Percentiles rank a stretch among this genome's conserved stretches.
phyloP scores from a whole-genome alignment of 1,140 invertebrate genomes.

The Nebria ingens region DNA sequence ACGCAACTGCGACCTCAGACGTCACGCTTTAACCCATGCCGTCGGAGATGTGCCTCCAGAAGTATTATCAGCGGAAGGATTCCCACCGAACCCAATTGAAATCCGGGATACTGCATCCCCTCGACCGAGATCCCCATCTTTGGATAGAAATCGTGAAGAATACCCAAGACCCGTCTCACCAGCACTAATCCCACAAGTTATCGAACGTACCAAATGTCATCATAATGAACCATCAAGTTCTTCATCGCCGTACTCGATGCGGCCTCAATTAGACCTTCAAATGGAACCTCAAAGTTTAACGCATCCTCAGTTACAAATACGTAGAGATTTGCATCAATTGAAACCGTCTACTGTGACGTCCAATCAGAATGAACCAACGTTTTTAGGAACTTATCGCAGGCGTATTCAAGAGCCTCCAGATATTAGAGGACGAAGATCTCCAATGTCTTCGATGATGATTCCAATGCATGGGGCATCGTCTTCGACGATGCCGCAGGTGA shows the following conservation, averaged over 20 bases:
- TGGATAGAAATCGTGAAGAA: constrained; percentile 40
- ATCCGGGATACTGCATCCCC: constrained; percentile 39
- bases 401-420: constrained; percentile 22
- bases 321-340: constrained; percentile 49
- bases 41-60: constrained; percentile 69
- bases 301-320: constrained; percentile 55
- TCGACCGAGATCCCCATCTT: constrained; percentile 20
- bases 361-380: constrained; percentile 20
- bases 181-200: background rate
- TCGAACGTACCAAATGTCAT: constrained; percentile 53
- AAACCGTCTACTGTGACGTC: constrained; percentile 37
- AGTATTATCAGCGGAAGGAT: constrained; percentile 50
- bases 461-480: constrained; percentile 17
- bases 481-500: constrained; percentile 14
- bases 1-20: constrained; percentile 71
- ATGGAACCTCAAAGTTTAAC: constrained; percentile 24
- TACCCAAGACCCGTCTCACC: constrained; percentile 46
- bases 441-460: constrained; percentile 21
- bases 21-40: constrained; percentile 75
- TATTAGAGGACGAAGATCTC: constrained; percentile 13
- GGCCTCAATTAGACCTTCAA: constrained; percentile 40
- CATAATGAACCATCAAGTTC: constrained; percentile 45
- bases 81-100: constrained; percentile 44
- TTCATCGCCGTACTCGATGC: constrained; percentile 54
- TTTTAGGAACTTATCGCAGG: constrained; percentile 28